Base-by-base conservation (phyloP, 2,888 invertebrate species). In the Stratiomys singularior region DNA sequence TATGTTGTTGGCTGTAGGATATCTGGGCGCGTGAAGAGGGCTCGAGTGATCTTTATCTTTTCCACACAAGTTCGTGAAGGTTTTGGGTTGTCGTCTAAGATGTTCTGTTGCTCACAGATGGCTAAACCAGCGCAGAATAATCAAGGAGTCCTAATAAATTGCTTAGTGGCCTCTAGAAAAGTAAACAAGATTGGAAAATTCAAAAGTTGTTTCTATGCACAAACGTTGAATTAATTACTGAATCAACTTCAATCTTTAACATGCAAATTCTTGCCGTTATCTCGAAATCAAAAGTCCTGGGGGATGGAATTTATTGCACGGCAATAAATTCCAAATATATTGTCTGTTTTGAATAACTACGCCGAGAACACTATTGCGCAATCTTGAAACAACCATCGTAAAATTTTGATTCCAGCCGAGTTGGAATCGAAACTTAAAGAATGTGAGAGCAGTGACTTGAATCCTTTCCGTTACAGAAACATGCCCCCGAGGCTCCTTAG, bases 361-460 rank as follows among this genome's bases (percentile, higher is more conserved):
- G 25, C 46, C 47, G 69, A 46, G 69, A 69, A 69, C 69, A 46
- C 69, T 69, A 46, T 66, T 66, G 66, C 66, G 66, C 66, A 66
- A 66, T 69, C 69, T 25, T 69, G 25, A 47, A 23, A 47, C 30
- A 23, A 47, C 30, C 46, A 27, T 47, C 47, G 69, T 69, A 47
- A 69, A 69, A 69, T 69, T 21, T 46, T 69, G 69, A 69, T 69
- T 69, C 44, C 37, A 37, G 21, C 18, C 66, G 66, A 66, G 18
- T 25, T 21, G 47, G 69, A 69, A 69, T 69, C 69, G 69, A 69
- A 69, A 69, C 47, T 69, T 69, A 27, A 69, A 69, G 69, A 69
- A 69, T 69, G 47, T 30, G 47, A 23, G 47, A 46, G 69, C n/a
- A 47, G 15, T 47, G 69, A 69, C 25, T 69, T 69, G 69, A 69